A percentile compares a stretch with the other conserved stretches of the same genome.
These are phyloP conservation scores for Teleopsis dalmanni DNA, from an alignment of 1,140 invertebrate genomes.

Conservation along the genomic window DNA sequence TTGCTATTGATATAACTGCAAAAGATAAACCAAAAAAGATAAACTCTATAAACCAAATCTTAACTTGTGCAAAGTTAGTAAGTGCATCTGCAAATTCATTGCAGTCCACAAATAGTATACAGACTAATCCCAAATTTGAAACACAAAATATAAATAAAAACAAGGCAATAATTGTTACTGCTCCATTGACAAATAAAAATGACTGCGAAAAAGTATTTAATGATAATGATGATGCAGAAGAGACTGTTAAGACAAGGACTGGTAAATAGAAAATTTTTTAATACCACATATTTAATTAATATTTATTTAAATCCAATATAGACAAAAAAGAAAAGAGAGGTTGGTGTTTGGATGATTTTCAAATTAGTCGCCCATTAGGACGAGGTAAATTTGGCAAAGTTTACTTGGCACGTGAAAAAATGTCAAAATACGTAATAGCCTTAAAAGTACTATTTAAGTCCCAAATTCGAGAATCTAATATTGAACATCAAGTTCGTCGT, in stretches of 20 bases:
- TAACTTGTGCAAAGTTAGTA: no score
- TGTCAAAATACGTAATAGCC: constrained; percentile 85
- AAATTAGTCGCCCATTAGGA: constrained; percentile 87
- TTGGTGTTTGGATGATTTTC: constrained; percentile 88
- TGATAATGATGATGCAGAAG: constrained; percentile 3
- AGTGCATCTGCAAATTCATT: no score
- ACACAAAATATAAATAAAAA: no score
- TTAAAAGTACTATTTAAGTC: constrained; percentile 94
- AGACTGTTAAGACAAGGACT: constrained; percentile 2
- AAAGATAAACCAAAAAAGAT: no score
- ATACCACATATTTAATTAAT: not conserved
- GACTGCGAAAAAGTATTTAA: no score
- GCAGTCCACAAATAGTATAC: no score
- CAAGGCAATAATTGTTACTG: no score
- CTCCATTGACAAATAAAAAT: no score
- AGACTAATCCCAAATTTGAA: no score
- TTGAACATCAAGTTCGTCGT: constrained; percentile 87
- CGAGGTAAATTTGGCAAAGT: constrained; percentile 99
- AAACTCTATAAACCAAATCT: no score
- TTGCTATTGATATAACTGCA: no score
- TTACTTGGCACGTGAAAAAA: constrained; percentile 90
- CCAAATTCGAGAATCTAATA: constrained; percentile 77
- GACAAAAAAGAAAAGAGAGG: constrained; percentile 21
- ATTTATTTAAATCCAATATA: not conserved
- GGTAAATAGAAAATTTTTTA: not conserved